Evolutionary conservation across 2,113 vertebrate species (phyloP).

Genomic region (Balaenoptera acutorostrata): DNA sequence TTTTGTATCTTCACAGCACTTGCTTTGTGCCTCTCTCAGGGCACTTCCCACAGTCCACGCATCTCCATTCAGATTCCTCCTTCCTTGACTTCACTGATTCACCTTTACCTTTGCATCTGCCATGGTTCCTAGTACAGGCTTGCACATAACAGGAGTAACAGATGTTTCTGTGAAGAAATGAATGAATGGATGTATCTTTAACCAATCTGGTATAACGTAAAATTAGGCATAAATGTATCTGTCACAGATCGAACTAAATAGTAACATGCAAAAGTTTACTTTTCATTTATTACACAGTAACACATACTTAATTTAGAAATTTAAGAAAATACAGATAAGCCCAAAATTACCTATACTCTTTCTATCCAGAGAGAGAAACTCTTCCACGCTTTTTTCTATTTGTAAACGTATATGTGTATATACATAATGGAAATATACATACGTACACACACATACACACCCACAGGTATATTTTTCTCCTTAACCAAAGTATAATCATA

Average conservation of each 20-base stretch:
- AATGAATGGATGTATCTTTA: neutral
- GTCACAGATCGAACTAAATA: neutral
- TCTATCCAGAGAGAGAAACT: neutral
- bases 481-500: neutral
- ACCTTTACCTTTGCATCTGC: neutral
- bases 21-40: neutral
- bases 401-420: neutral
- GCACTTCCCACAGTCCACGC: neutral
- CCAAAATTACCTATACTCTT: neutral
- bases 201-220: neutral
- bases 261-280: neutral
- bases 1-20: neutral
- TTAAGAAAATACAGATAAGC: neutral
- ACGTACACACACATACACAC: neutral
- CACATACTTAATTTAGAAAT: neutral
- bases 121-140: neutral
- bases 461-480: neutral
- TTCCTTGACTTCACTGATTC: neutral
- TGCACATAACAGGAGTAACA: neutral
- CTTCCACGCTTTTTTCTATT: neutral
- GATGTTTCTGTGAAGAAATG: neutral
- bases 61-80: neutral
- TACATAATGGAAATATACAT: neutral
- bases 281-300: neutral
- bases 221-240: neutral